phyloP scores from a whole-genome alignment of 2,888 invertebrate genomes.

The Harpagoxenus sublaevis region DNA sequence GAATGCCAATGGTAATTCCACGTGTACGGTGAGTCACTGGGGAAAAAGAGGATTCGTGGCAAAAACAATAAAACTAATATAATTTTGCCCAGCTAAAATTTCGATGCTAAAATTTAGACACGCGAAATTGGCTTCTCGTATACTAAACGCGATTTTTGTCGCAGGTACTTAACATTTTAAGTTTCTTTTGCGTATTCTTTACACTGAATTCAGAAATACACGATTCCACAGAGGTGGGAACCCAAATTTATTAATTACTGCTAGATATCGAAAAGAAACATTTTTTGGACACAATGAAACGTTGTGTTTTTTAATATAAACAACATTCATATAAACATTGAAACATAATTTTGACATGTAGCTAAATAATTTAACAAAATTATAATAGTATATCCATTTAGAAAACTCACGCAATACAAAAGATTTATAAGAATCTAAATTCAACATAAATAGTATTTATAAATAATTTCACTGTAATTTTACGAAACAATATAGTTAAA shows the following conservation, averaged over 20 bases:
- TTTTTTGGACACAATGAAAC: neutral
- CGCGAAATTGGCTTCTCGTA: neutral
- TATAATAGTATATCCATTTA: neutral
- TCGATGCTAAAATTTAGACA: neutral
- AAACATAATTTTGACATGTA: neutral
- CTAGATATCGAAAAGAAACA: neutral
- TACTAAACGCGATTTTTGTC: neutral
- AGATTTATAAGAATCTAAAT: neutral
- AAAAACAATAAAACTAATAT: neutral
- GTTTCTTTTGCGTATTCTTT: neutral
- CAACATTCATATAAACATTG: neutral
- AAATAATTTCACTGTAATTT: neutral
- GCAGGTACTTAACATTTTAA: neutral
- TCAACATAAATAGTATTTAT: neutral
- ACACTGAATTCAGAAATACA: neutral
- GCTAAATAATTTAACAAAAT: neutral
- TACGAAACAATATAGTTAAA: neutral
- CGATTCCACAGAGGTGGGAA: neutral
- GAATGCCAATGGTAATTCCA: conserved; percentile 64
- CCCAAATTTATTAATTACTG: neutral
- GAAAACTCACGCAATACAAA: neutral
- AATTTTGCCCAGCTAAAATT: conserved; percentile 5
- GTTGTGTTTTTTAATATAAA: neutral
- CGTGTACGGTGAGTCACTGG: conserved; percentile 65
- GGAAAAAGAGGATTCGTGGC: conserved; percentile 29